These are phyloP conservation scores for Chromis chromis DNA, from an alignment of 2,797 vertebrate genomes.

Conservation along the genomic window DNA sequence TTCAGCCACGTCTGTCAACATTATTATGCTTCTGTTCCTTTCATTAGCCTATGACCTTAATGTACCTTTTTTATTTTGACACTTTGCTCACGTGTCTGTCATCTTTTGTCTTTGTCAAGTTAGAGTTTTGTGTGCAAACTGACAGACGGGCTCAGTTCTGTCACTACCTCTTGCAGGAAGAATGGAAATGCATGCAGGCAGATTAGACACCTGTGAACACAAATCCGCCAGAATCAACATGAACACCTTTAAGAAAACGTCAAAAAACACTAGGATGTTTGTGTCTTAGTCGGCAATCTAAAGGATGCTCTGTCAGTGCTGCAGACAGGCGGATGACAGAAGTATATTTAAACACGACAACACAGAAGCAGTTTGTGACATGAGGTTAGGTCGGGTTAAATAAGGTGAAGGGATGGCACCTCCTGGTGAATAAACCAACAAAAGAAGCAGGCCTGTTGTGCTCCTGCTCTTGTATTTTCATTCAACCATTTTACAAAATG, in stretches of 20 bases:
- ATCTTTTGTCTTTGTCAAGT: not conserved
- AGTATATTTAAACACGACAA: not conserved
- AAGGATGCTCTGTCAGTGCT: slow-evolving; percentile 8
- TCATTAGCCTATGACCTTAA: not conserved
- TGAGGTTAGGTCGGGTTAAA: slow-evolving; percentile 1
- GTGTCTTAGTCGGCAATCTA: not conserved
- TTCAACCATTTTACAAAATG: slow-evolving; percentile 3
- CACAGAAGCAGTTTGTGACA: not conserved
- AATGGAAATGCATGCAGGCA: slow-evolving; percentile 31
- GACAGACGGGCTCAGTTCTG: slow-evolving; percentile 56
- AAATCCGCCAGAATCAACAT: not conserved
- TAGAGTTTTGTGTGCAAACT: slow-evolving; percentile 42
- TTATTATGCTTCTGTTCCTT: not conserved
- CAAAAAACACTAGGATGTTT: slow-evolving; percentile 7
- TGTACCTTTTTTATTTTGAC: slow-evolving; percentile 14
- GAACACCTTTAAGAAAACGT: not conserved
- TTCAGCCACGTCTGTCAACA: slow-evolving; percentile 7
- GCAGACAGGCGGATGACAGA: not conserved
- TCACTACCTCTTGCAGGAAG: slow-evolving; percentile 43
- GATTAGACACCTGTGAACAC: slow-evolving; percentile 70
- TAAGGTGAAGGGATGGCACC: slow-evolving; percentile 1
- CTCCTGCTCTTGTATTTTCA: not conserved
- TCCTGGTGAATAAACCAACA: not conserved
- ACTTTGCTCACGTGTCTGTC: slow-evolving; percentile 10
- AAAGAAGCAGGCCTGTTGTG: slow-evolving; percentile 5